A percentile compares a stretch with the other conserved stretches of the same genome.
Evolutionary conservation across 2,113 vertebrate species (phyloP).

Genomic region (Paradisaea rubra): DNA sequence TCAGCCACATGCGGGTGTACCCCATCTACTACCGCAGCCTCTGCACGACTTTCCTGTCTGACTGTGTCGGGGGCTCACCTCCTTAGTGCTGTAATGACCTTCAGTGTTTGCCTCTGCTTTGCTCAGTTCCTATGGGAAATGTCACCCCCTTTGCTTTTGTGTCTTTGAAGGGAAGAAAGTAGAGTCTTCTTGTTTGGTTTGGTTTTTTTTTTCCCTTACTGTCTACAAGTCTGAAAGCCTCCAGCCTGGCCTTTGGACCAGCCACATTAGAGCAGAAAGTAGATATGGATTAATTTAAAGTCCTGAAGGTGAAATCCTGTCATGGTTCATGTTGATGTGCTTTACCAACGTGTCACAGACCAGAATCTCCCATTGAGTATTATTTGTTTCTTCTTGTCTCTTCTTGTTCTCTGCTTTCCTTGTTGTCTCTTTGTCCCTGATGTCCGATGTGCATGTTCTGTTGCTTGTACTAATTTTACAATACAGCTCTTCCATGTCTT

Average conservation of each 20-base stretch:
- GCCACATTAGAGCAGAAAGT: background rate
- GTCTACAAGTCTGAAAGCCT: background rate
- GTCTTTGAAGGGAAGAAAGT: background rate
- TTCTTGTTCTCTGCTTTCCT: background rate
- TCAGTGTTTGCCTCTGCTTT: background rate
- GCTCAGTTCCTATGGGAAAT: background rate
- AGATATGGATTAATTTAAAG: background rate
- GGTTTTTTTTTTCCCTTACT: rapidly evolving
- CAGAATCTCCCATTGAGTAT: background rate
- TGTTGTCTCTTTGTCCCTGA: background rate
- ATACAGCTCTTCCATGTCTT: background rate
- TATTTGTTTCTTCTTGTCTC: background rate
- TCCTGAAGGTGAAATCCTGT: background rate
- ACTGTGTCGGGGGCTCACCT: slow-evolving; percentile 64
- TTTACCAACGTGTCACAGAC: background rate
- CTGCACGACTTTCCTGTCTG: slow-evolving; percentile 78
- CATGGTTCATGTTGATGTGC: background rate
- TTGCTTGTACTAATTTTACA: background rate
- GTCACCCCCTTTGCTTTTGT: background rate
- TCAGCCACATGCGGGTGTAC: slow-evolving; percentile 82
- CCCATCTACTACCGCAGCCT: slow-evolving; percentile 81
- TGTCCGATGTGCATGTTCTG: background rate
- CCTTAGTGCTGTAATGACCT: background rate
- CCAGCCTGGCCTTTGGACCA: background rate
- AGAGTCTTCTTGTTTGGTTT: background rate